These are phyloP conservation scores for Brienomyrus longianalis DNA, from an alignment of 2,113 vertebrate genomes.

Conservation along the genomic window DNA sequence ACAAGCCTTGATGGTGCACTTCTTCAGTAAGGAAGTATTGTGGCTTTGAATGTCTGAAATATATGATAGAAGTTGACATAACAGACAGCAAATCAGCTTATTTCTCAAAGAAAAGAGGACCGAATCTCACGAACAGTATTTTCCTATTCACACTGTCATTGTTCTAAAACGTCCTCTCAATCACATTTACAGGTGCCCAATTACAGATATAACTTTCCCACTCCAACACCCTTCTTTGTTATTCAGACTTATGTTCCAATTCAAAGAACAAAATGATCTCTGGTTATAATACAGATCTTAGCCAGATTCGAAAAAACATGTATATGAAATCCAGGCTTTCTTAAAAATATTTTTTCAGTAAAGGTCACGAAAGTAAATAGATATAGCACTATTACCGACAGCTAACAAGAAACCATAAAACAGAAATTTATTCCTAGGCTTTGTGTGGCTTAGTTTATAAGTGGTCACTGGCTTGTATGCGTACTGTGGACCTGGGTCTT, in stretches of 20 bases:
- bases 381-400: not conserved
- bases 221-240: not conserved
- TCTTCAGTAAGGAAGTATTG: not conserved
- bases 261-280: not conserved
- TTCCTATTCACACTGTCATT: not conserved
- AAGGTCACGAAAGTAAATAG: not conserved
- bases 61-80: not conserved
- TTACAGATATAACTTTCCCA: not conserved
- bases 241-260: not conserved
- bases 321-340: not conserved
- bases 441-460: not conserved
- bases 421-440: not conserved
- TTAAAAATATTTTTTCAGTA: not conserved
- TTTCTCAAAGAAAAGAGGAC: not conserved
- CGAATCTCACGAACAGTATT: not conserved
- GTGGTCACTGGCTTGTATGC: not conserved
- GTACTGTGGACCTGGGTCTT: not conserved
- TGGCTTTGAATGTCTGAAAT: not conserved
- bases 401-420: not conserved
- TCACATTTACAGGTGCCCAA: not conserved
- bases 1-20: not conserved
- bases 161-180: not conserved
- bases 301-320: not conserved
- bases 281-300: not conserved
- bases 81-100: not conserved